Evolutionary conservation across 92 coral and sea anemone species (phyloP), one percentile per base, ranked within the genome.

Genomic region (Pocillopora grandis): DNA sequence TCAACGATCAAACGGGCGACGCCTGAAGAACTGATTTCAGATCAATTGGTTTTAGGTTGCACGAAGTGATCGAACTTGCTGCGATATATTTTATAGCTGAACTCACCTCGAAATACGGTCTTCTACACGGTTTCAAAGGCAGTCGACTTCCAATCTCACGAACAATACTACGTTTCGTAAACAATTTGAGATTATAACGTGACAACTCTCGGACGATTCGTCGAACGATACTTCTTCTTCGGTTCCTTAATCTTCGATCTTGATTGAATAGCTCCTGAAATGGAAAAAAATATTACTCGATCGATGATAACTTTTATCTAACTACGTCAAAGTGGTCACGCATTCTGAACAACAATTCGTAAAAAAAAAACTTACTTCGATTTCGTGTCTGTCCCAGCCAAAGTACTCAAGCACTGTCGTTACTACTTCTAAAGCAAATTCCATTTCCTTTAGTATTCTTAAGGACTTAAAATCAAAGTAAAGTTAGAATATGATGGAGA

Each of bases 91-190:
- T 19, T 55, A 42, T 42, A 3, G 1, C 14, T 18, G 35, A 2
- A 76, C 62, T 81, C 81, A 93, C 97, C 93, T 94, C 90, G 78
- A 96, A 93, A 81, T 90, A 91, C 70, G 98, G 98, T 66, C 96
- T 85, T 81, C 76, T 88, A 69, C 95, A 76, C 5, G 98, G 96
- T 68, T 84, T 90, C 77, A 96, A 66, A 20, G 98, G 98, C 79
- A 96, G 80, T 23, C 95, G 90, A 74, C 96, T 96, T 19, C 96
- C 98, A 63, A 96, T 96, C 80, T 94, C 96, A 63, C 98, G 89
- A 18, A 96, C 87, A 42, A 96, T 88, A 75, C 98, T 96, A 16
- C 93, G 92, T 72, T 91, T 92, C 15, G 95, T 89, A 64, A 94
- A 95, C 67, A 91, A 80, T 63, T 72, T 88, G 63, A 89, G 64